Base-by-base conservation (phyloP, 2,888 invertebrate species). In the Netelia virgata region DNA sequence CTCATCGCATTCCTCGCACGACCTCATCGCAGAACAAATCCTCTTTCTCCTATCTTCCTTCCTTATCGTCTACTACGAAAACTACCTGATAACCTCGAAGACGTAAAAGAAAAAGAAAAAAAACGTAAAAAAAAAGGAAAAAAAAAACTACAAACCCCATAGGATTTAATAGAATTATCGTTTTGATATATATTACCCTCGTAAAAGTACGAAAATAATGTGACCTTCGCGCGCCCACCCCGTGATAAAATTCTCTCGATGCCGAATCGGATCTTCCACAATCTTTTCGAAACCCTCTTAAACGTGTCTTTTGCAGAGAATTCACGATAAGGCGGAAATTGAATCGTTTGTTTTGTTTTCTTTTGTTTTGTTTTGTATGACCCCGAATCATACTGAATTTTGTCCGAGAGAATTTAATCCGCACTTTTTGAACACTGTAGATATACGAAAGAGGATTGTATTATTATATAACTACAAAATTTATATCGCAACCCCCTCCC, bases 1-100 rank as follows among this genome's bases (percentile, higher is more conserved):
- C 89, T 91, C 90, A 88, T 88, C 89, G 91, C 91, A 91, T 91
- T 91, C 91, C 91, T 91, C 88, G 87, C 88, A 89, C 89, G 85
- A 86, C 72, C 87, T 88, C 87, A 89, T 89, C 88, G 88, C 86
- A 88, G 2, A 47, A 47, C n/a, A 47, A 89, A 88, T 85, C 86
- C 87, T 83, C 80, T 80, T 75, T 81, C 80, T 81, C 70, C 82
- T 64, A 70, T 69, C 59, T 64, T 75, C 72, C 82, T 16, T 55
- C 79, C 77, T 55, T 73, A 70, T 68, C 57, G n/a, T 55, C 70
- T 55, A 72, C 41, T 66, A 76, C 83, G 80, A 84, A 84, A 47
- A 80, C 36, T 72, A 83, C 80, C 77, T 83, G 77, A 78, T 78
- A 59, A 78, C 68, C 63, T 74, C 83, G 78, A 63, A 59, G 41